These are phyloP conservation scores for Myotis lucifugus DNA, from an alignment of 2,113 vertebrate genomes.

Conservation along the genomic window DNA sequence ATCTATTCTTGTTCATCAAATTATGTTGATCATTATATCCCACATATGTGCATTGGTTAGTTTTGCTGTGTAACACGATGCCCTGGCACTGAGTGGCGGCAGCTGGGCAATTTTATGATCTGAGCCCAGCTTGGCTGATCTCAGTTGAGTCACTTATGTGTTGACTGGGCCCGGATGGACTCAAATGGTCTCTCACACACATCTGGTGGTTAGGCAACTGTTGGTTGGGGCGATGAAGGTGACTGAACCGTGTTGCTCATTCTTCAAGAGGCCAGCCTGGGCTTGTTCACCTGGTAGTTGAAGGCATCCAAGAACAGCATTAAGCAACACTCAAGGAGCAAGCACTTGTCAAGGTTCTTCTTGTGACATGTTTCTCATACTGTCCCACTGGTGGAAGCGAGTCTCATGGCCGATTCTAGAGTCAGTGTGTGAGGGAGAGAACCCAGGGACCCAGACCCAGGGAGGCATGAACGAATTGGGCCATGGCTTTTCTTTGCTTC, in stretches of 20 bases:
- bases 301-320: neutral
- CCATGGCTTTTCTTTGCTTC: neutral
- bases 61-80: neutral
- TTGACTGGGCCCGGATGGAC: neutral
- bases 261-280: neutral
- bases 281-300: neutral
- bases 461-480: neutral
- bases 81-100: too few relatives aligned
- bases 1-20: too few relatives aligned
- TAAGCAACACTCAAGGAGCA: neutral
- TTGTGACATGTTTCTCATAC: neutral
- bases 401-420: neutral
- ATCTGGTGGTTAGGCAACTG: neutral
- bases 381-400: neutral
- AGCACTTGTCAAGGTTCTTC: neutral
- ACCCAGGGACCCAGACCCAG: too few relatives aligned
- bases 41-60: too few relatives aligned
- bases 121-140: neutral
- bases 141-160: neutral
- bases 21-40: too few relatives aligned
- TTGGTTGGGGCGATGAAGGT: neutral
- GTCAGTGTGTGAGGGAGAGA: too few relatives aligned
- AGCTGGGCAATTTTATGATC: neutral
- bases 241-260: rapidly evolving
- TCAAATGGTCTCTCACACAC: neutral